These are phyloP conservation scores for Podotricha telesiphe DNA, from an alignment of 2,888 invertebrate genomes.

Conservation along the genomic window DNA sequence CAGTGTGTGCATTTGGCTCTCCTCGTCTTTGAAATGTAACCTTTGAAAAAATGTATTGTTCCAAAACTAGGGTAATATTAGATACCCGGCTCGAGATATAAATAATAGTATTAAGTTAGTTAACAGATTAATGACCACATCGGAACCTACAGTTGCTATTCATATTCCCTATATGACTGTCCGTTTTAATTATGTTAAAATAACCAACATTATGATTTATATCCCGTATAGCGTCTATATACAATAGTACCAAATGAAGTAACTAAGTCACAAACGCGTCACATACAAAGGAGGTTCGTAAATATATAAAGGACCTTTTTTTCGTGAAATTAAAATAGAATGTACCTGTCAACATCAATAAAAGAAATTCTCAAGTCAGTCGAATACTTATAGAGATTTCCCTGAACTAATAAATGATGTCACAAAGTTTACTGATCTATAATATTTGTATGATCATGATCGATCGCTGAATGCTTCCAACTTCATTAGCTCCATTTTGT, in stretches of 20 bases:
- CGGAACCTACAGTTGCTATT: not conserved
- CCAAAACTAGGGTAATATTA: no score
- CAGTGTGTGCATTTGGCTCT: no score
- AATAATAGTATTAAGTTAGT: not conserved
- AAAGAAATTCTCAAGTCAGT: slow-evolving; percentile 6
- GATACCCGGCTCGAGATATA: not conserved
- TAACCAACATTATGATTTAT: not conserved
- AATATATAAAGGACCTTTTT: not conserved
- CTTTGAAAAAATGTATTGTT: no score
- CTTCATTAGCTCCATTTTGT: slow-evolving; percentile 12
- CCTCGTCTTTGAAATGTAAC: no score
- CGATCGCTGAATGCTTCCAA: slow-evolving; percentile 14
- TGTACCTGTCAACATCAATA: slow-evolving; percentile 21
- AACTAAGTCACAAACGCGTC: not conserved
- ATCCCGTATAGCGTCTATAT: not conserved
- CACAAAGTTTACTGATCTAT: slow-evolving; percentile 17
- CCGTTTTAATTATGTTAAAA: not conserved
- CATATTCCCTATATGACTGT: not conserved
- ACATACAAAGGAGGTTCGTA: not conserved
- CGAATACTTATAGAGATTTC: slow-evolving; percentile 18
- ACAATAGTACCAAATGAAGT: not conserved
- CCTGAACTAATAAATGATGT: slow-evolving; percentile 15
- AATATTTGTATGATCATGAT: slow-evolving; percentile 21
- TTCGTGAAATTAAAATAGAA: slow-evolving; percentile 3
- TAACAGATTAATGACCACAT: not conserved